Evolutionary conservation across 1,140 invertebrate species (phyloP).

Genomic region (Aphelenchoides avenae): DNA sequence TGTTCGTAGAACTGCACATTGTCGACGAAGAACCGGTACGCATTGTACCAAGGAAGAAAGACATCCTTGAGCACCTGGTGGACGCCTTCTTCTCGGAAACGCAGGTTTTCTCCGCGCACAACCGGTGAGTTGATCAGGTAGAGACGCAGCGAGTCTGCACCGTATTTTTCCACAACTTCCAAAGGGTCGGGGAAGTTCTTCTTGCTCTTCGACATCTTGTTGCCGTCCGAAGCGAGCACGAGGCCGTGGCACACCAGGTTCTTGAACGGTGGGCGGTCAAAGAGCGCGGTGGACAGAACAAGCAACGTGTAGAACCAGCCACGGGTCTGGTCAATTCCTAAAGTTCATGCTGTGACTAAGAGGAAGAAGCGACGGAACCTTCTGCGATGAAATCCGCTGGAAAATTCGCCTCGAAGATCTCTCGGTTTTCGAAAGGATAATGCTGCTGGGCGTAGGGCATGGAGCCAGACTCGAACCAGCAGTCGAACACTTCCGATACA

Average conservation of each 20-base stretch:
- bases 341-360: slow-evolving; percentile 1
- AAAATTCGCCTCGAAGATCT: slow-evolving; percentile 86
- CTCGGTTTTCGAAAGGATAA: slow-evolving; percentile 82
- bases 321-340: slow-evolving; percentile 87
- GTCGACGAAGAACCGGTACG: slow-evolving; percentile 88
- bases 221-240: slow-evolving; percentile 84
- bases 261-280: slow-evolving; percentile 92
- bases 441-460: slow-evolving; percentile 98
- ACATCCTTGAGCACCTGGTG: slow-evolving; percentile 93
- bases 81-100: slow-evolving; percentile 95
- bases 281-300: slow-evolving; percentile 91
- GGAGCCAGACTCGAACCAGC: slow-evolving; percentile 98
- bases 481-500: slow-evolving; percentile 94
- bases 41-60: slow-evolving; percentile 97
- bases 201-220: slow-evolving; percentile 99
- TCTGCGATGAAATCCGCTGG: slow-evolving; percentile 99
- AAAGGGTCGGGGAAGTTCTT: slow-evolving; percentile 97
- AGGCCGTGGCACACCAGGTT: slow-evolving; percentile 94
- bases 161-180: slow-evolving; percentile 84
- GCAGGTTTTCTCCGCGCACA: slow-evolving; percentile 88
- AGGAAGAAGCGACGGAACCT: too few relatives aligned
- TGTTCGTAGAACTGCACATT: slow-evolving; percentile 78
- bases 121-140: slow-evolving; percentile 98
- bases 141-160: slow-evolving; percentile 85
- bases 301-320: slow-evolving; percentile 93